These are phyloP conservation scores for Laodelphax striatellus DNA, from an alignment of 1,140 invertebrate genomes.

Conservation along the genomic window DNA sequence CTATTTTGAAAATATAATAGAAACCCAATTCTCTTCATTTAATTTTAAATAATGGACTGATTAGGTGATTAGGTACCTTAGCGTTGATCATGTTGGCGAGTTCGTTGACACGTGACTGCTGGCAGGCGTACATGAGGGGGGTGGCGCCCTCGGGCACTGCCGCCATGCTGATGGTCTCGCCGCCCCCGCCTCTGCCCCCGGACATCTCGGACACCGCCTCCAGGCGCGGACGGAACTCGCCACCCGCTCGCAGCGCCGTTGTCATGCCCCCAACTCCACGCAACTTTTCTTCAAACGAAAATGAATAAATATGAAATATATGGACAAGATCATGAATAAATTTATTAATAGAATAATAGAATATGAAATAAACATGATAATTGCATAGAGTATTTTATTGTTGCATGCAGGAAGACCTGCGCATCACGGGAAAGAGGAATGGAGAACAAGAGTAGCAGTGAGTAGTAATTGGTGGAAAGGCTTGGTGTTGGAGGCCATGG, in stretches of 20 bases:
- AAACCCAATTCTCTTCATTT: not conserved
- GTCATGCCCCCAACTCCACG: not conserved
- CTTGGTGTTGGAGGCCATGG: too few relatives aligned
- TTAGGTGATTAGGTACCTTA: slow-evolving; percentile 17
- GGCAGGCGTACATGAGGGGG: slow-evolving; percentile 80
- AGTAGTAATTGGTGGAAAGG: too few relatives aligned
- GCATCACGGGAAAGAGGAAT: too few relatives aligned
- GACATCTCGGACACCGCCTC: not conserved
- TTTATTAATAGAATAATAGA: too few relatives aligned
- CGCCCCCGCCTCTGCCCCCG: not conserved
- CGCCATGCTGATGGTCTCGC: not conserved
- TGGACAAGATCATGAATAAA: too few relatives aligned
- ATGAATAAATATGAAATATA: too few relatives aligned
- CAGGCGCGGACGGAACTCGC: not conserved
- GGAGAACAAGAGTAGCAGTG: too few relatives aligned
- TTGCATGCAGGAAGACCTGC: too few relatives aligned
- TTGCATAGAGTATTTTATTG: too few relatives aligned
- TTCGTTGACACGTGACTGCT: slow-evolving; percentile 51
- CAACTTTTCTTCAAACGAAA: not conserved
- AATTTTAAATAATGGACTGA: too few relatives aligned
- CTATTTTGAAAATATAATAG: too few relatives aligned
- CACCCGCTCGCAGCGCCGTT: slow-evolving; percentile 1
- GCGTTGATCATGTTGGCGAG: slow-evolving; percentile 16
- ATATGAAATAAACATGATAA: too few relatives aligned
- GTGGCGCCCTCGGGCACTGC: slow-evolving; percentile 39